Evolutionary conservation across 2,888 invertebrate genomes (phyloP).

Genomic region (Bombylius discolor): DNA sequence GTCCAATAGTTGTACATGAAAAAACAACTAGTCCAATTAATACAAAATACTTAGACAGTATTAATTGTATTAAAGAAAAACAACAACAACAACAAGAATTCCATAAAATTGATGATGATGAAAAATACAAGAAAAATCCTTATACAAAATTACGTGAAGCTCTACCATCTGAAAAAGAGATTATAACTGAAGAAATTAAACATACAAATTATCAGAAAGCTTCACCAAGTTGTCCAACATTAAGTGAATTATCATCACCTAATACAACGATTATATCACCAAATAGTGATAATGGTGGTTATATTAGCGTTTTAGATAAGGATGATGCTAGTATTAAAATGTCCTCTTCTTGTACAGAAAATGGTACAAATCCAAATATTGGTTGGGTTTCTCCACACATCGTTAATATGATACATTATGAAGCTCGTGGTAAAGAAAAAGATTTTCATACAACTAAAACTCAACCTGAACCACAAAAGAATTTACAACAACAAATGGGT

Average conservation of each 20-base stretch:
- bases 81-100: not conserved
- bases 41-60: not conserved
- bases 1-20: not conserved
- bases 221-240: constrained; percentile 22
- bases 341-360: not conserved
- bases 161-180: not conserved
- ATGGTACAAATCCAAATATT: not conserved
- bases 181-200: not conserved
- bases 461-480: constrained; percentile 15
- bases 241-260: constrained; percentile 19
- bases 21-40: not conserved
- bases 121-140: not conserved
- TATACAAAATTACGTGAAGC: not conserved
- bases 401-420: constrained; percentile 10
- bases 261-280: not conserved
- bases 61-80: not conserved
- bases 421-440: constrained; percentile 17
- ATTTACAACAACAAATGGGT: constrained; percentile 14
- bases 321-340: not conserved
- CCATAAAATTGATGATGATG: not conserved
- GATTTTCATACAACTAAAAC: not conserved
- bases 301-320: not conserved
- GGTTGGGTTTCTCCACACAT: constrained; percentile 12
- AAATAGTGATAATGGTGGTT: not conserved
- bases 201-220: not conserved